phyloP scores from a whole-genome alignment of 2,888 invertebrate genomes.

The Aphidius colemani region DNA sequence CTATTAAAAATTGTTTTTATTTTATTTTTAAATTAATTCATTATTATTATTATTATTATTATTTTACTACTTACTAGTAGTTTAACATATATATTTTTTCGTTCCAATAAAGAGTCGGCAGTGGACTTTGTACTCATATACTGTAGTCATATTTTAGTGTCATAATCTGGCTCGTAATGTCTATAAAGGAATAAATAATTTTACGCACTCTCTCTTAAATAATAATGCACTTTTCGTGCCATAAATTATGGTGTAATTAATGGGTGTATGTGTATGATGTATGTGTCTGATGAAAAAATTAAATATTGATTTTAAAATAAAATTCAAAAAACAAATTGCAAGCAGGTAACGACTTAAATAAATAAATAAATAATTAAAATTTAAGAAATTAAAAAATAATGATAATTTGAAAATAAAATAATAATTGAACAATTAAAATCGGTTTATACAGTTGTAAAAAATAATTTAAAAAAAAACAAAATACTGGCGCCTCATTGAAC shows the following conservation, averaged over 20 bases:
- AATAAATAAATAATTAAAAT: slow-evolving; percentile 29
- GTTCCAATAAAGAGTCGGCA: no score
- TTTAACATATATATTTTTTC: no score
- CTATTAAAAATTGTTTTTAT: no score
- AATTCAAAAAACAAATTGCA: slow-evolving; percentile 30
- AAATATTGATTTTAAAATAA: slow-evolving; percentile 21
- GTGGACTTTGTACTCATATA: no score
- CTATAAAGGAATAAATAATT: slow-evolving; percentile 33
- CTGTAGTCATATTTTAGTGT: no score
- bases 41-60: no score
- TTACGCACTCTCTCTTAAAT: slow-evolving; percentile 55
- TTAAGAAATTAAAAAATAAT: slow-evolving; percentile 29
- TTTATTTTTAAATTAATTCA: no score
- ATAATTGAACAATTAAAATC: slow-evolving; percentile 21
- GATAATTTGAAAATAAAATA: slow-evolving; percentile 8
- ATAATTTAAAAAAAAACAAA: slow-evolving; percentile 33
- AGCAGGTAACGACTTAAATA: slow-evolving; percentile 33
- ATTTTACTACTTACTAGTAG: no score
- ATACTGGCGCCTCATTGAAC: slow-evolving; percentile 57
- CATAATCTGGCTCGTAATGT: not conserved
- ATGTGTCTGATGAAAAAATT: slow-evolving; percentile 16
- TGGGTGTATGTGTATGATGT: slow-evolving; percentile 21
- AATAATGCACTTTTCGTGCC: no score
- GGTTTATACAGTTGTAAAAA: slow-evolving; percentile 36
- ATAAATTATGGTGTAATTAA: slow-evolving; percentile 25